A percentile compares a stretch with the other conserved stretches of the same genome.
Evolutionary conservation across 2,113 vertebrate species (phyloP).

Genomic region (Caracal caracal): DNA sequence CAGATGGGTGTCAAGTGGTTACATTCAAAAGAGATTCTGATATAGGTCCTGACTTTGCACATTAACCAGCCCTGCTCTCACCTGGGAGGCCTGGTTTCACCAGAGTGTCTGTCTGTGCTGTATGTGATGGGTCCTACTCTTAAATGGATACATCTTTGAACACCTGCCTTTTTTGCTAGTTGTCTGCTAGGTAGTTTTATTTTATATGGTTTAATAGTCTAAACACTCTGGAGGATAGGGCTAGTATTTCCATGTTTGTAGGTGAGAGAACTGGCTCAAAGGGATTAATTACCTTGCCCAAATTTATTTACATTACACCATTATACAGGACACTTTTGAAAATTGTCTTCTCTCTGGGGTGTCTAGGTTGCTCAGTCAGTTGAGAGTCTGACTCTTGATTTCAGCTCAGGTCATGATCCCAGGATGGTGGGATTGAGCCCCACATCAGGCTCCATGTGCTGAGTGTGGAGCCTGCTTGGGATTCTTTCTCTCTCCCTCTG

Average conservation of each 20-base stretch:
- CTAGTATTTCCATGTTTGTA: conserved; percentile 15
- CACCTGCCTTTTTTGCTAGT: background rate
- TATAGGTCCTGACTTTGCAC: background rate
- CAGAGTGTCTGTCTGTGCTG: background rate
- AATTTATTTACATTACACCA: background rate
- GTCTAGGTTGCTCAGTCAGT: too few species aligned
- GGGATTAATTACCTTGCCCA: background rate
- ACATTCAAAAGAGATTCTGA: conserved; percentile 65
- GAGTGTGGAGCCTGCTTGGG: too few species aligned
- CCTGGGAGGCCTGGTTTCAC: conserved; percentile 3
- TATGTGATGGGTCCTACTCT: background rate
- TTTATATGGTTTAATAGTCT: conserved; percentile 23
- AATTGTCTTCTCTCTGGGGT: background rate
- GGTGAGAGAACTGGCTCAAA: background rate
- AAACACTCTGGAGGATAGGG: background rate
- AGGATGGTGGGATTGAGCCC: too few species aligned
- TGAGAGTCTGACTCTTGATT: too few species aligned
- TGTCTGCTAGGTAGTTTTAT: conserved; percentile 14
- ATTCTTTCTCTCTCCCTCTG: too few species aligned
- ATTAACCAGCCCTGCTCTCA: background rate
- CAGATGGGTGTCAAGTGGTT: conserved; percentile 63
- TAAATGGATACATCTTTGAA: background rate
- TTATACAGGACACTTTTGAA: background rate
- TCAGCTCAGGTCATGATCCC: too few species aligned
- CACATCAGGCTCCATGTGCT: too few species aligned